phyloP scores from a whole-genome alignment of 2,113 vertebrate species.

The Paedocypris sp. region DNA sequence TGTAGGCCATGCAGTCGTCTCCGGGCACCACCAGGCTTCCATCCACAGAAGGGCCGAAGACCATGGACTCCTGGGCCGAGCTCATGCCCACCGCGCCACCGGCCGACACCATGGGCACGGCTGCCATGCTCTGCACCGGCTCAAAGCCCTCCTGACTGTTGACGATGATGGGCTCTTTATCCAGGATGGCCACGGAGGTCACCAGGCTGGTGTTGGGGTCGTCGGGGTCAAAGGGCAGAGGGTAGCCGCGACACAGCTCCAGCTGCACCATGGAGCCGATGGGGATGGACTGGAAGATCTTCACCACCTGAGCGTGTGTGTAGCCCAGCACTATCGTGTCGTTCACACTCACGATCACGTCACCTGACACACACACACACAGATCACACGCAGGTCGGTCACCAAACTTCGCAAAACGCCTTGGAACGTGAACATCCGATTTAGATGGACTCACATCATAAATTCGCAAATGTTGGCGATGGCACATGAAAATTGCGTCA shows the following conservation, averaged over 20 bases:
- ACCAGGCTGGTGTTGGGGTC: slow-evolving; percentile 97
- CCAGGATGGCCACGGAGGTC: slow-evolving; percentile 91
- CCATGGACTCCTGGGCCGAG: too few species aligned
- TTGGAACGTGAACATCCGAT: too few species aligned
- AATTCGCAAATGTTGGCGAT: too few species aligned
- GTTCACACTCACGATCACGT: slow-evolving; percentile 95
- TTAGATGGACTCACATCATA: too few species aligned
- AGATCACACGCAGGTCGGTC: background rate
- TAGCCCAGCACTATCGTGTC: slow-evolving; percentile 93
- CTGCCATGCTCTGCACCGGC: slow-evolving; percentile 61
- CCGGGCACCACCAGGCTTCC: slow-evolving; percentile 50
- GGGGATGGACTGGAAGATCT: slow-evolving; percentile 98
- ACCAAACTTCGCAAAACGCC: background rate
- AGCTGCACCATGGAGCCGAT: slow-evolving; percentile 95
- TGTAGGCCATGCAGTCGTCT: slow-evolving; percentile 73
- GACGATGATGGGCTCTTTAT: slow-evolving; percentile 96
- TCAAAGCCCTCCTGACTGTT: slow-evolving; percentile 89
- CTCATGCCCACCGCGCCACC: slow-evolving; percentile 60
- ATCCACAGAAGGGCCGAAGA: slow-evolving; percentile 77
- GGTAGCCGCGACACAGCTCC: slow-evolving; percentile 93
- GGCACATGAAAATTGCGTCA: too few species aligned
- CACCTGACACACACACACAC: slow-evolving; percentile 58
- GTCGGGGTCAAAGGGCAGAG: slow-evolving; percentile 93
- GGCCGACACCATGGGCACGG: slow-evolving; percentile 22
- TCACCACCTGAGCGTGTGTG: slow-evolving; percentile 96